Evolutionary conservation across 2,113 vertebrate species (phyloP), one percentile per base, ranked within the genome.

Genomic region (Psilopogon haemacephalus): DNA sequence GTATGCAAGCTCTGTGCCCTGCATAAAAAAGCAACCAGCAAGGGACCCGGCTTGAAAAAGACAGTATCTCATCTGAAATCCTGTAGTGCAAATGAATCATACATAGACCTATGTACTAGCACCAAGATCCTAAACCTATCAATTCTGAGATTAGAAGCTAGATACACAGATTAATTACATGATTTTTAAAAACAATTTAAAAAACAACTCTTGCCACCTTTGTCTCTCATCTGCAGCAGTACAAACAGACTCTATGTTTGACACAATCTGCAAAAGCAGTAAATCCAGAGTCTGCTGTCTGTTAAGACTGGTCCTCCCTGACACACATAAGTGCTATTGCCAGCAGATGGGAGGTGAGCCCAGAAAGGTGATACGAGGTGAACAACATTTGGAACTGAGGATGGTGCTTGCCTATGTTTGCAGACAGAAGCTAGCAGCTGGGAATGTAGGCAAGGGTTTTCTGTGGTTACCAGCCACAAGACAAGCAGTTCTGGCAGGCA

Each of bases 371-470:
- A 93, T 33, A 19, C 0, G 59, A 80, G 91, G 94, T 74, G 54
- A 93, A 77, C 50, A 77, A 27, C 69, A 80, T 23, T 80, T 71
- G 75, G 84, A 94, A 84, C 56, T 21, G 63, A 30, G 83, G 46
- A 93, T 2, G 7, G 83, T 81, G 83, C 52, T 93, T 86, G 94
- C 72, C 90, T 38, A 38, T 83, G 65, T 95, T 6, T 92, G 90
- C 21, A 94, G 89, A 96, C 35, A 64, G 93, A n/a, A 96, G n/a
- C 2, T 18, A 96, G 94, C 92, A 96, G 91, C 84, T 96, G 94
- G 84, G 94, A 96, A 95, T 85, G 89, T 2, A 80, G 60, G 82
- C 78, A 86, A 89, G 68, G 64, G 42, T 87, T 88, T 77, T 4
- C 4, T 48, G 79, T 64, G 74, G 75, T 95, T 91, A 74, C 56